Evolutionary conservation across 2,888 invertebrate genomes (phyloP).

Genomic region (Pollenia angustigena): DNA sequence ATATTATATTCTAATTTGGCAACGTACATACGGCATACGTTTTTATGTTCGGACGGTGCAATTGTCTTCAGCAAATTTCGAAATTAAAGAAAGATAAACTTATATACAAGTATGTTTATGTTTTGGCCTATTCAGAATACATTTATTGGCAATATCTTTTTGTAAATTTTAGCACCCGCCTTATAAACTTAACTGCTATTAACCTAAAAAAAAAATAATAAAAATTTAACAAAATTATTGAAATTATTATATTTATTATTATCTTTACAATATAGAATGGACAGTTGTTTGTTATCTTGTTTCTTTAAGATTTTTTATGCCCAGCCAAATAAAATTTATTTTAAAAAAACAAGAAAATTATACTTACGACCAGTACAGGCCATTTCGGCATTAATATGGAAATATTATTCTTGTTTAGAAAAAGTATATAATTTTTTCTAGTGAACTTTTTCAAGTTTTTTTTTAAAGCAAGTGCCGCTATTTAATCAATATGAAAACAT

Average conservation of each 20-base stretch:
- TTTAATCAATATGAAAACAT: slow-evolving; percentile 36
- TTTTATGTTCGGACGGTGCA: too few relatives aligned
- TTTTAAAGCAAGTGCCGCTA: slow-evolving; percentile 40
- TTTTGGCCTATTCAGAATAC: not conserved
- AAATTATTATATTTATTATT: slow-evolving; percentile 24
- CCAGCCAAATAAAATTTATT: slow-evolving; percentile 31
- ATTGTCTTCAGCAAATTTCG: too few relatives aligned
- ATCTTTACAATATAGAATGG: not conserved
- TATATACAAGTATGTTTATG: too few relatives aligned
- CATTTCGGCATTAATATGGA: slow-evolving; percentile 6
- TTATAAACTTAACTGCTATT: slow-evolving; percentile 19
- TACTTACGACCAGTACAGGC: slow-evolving; percentile 13
- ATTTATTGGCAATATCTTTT: slow-evolving; percentile 20
- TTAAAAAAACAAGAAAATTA: slow-evolving; percentile 21
- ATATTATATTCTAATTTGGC: too few relatives aligned
- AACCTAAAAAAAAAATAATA: slow-evolving; percentile 15
- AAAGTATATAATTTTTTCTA: not conserved
- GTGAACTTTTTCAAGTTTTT: slow-evolving; percentile 1
- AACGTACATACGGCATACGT: too few relatives aligned
- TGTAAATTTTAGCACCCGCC: slow-evolving; percentile 52
- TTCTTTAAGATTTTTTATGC: slow-evolving; percentile 10
- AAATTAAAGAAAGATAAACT: too few relatives aligned
- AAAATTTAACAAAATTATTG: slow-evolving; percentile 11
- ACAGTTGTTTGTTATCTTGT: slow-evolving; percentile 11
- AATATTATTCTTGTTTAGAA: not conserved